Evolutionary conservation across 2,797 vertebrate species (phyloP).

Genomic region (Geotrypetes seraphini): DNA sequence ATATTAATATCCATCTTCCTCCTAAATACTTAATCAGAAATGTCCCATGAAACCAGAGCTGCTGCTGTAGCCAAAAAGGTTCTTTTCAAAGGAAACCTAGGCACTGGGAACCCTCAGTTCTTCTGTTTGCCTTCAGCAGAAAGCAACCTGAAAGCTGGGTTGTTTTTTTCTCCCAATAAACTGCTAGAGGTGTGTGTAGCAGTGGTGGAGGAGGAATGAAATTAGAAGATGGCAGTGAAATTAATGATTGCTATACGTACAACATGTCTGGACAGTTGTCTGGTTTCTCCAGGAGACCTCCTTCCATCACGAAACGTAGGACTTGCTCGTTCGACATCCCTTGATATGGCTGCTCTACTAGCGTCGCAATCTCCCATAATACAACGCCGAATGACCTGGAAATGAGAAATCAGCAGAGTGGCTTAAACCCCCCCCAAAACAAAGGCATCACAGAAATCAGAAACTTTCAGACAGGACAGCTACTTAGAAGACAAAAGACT

Average conservation of each 20-base stretch:
- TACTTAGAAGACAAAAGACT: too few relatives aligned
- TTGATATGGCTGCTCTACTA: slow-evolving; percentile 94
- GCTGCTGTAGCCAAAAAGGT: slow-evolving; percentile 17
- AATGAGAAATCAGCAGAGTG: not conserved
- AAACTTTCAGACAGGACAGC: too few relatives aligned
- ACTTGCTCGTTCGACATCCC: slow-evolving; percentile 98
- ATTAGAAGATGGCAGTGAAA: too few relatives aligned
- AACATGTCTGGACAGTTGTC: slow-evolving; percentile 97
- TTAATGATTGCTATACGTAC: too few relatives aligned
- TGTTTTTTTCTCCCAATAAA: too few relatives aligned
- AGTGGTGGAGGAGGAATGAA: too few relatives aligned
- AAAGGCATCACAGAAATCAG: too few relatives aligned
- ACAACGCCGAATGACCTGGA: slow-evolving; percentile 83
- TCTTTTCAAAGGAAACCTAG: slow-evolving; percentile 29
- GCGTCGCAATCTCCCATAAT: slow-evolving; percentile 91
- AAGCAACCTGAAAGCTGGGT: slow-evolving; percentile 28
- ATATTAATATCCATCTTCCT: slow-evolving; percentile 10
- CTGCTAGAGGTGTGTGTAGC: too few relatives aligned
- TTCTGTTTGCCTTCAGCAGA: slow-evolving; percentile 47
- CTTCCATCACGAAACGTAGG: slow-evolving; percentile 97
- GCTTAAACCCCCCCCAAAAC: too few relatives aligned
- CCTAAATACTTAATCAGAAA: slow-evolving; percentile 43
- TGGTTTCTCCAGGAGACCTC: slow-evolving; percentile 90
- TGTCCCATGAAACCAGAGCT: slow-evolving; percentile 52
- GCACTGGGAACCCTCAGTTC: slow-evolving; percentile 38